Base-by-base conservation (phyloP, 2,113 vertebrate species). In the Salvator merianae region DNA sequence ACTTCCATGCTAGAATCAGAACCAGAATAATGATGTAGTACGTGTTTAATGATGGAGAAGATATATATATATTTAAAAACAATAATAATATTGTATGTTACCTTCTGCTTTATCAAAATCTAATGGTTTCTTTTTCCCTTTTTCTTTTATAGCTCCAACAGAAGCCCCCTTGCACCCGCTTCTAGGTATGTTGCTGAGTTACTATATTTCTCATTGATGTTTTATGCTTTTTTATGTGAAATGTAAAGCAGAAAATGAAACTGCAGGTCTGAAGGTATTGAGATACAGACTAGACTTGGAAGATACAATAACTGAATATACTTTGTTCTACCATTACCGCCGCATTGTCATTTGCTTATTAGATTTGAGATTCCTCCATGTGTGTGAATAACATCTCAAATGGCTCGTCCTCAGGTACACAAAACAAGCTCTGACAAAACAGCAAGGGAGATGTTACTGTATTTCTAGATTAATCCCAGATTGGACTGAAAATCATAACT, bases 91-190 rank as follows among this genome's bases (percentile, higher is more conserved):
- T 0, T 83, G 84, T 69, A 69, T 59, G 16, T 59, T 20, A 81
- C 77, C 1, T 36, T 16, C 77, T 74, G 63, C 87, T 16, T 20
- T 16, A 18, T 30, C 70, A 73, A 40, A 85, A 87, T 83, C 9
- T 89, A 0, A 94, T 47, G 16, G 1, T 0, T 68, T 77, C 59
- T 91, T 40, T 89, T 85, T 93, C 53, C 86, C 75, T 91, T 36
- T 95, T 47, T 47, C 43, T 77, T 91, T 94, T 88, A 13, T 90
- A 99, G 99, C 97, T 90, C 98, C 98, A 0, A 99, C 98, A 28
- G 98, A 99, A 91, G 97, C 97, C 82, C 97, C 97, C 2, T 63
- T 97, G 88, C 97, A 97, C 80, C 97, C 97, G 32, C 97, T 97
- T 88, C 96, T 99, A 74, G 97, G 99, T 99, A 93, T 94, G 98